These are phyloP conservation scores for Isaurus tuberculatus DNA, from an alignment of 92 coral and sea anemone genomes.

Conservation along the genomic window DNA sequence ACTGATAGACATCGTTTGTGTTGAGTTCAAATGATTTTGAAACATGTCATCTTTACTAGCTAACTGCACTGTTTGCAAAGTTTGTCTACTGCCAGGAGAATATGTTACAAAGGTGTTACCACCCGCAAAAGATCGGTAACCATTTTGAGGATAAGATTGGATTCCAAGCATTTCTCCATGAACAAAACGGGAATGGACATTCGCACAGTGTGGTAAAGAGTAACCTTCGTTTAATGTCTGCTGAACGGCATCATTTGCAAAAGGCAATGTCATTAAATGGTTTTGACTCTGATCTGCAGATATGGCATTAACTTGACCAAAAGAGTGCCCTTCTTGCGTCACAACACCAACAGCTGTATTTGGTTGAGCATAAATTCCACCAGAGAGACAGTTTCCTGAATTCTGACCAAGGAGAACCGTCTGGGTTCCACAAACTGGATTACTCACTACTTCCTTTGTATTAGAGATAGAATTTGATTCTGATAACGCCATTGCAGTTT, in stretches of 20 bases:
- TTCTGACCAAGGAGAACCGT: background rate
- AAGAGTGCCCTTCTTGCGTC: conserved; percentile 1
- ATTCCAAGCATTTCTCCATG: background rate
- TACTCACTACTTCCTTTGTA: background rate
- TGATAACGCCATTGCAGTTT: background rate
- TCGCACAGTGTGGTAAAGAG: background rate
- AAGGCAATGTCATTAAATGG: background rate
- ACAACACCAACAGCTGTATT: background rate
- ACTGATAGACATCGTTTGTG: background rate
- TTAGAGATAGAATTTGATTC: background rate
- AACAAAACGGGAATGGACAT: background rate
- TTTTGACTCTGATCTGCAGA: background rate
- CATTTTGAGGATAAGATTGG: background rate
- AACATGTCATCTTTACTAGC: background rate
- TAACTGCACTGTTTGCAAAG: background rate
- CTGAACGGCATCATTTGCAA: background rate
- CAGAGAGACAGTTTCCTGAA: background rate
- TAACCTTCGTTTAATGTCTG: conserved; percentile 1
- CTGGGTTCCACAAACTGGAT: background rate
- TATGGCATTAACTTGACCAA: background rate
- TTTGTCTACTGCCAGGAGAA: conserved; percentile 29
- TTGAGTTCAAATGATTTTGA: background rate
- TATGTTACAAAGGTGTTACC: conserved; percentile 24
- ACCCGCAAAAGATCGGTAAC: background rate
- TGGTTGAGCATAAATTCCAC: background rate